Conservation (phyloP, 2,888 invertebrate species). For the Stenodera caucasica region DNA sequence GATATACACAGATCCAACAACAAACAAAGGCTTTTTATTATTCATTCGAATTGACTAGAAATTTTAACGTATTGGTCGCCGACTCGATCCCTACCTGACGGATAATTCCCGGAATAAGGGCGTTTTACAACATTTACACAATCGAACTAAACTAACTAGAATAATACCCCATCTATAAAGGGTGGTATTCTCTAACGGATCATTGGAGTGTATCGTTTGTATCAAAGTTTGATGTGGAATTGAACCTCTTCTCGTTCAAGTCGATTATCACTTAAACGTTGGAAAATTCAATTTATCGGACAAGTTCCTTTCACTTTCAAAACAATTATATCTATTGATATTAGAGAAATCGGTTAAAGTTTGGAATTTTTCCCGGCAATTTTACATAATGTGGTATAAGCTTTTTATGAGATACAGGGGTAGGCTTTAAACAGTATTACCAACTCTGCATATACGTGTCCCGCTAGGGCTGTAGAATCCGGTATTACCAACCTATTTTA, state of each 20-base stretch:
- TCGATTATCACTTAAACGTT: slow-evolving; percentile 23
- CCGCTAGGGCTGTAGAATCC: slow-evolving; percentile 40
- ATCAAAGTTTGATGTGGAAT: slow-evolving; percentile 23
- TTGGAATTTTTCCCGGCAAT: slow-evolving; percentile 7
- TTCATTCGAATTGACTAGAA: too few species aligned
- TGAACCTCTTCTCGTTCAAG: slow-evolving; percentile 13
- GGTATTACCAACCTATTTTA: slow-evolving; percentile 33
- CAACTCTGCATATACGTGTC: slow-evolving; percentile 45
- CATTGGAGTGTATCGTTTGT: slow-evolving; percentile 12
- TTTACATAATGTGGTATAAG: slow-evolving; percentile 32
- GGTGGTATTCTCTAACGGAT: slow-evolving; percentile 7
- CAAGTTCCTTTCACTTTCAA: slow-evolving; percentile 7
- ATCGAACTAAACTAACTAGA: background rate
- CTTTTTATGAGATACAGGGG: slow-evolving; percentile 33
- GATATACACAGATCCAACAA: too few species aligned
- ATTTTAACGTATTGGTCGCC: background rate
- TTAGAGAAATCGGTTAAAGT: slow-evolving; percentile 7
- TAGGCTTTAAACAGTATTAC: slow-evolving; percentile 44
- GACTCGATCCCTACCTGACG: background rate
- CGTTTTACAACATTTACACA: background rate
- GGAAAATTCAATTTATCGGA: slow-evolving; percentile 20
- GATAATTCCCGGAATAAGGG: background rate
- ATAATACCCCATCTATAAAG: background rate
- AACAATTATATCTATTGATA: slow-evolving; percentile 7
- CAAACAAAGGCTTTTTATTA: too few species aligned